A percentile compares a stretch with the other conserved stretches of the same genome.
phyloP scores from a whole-genome alignment of 2,888 invertebrate species.

The Norana najaformis region DNA sequence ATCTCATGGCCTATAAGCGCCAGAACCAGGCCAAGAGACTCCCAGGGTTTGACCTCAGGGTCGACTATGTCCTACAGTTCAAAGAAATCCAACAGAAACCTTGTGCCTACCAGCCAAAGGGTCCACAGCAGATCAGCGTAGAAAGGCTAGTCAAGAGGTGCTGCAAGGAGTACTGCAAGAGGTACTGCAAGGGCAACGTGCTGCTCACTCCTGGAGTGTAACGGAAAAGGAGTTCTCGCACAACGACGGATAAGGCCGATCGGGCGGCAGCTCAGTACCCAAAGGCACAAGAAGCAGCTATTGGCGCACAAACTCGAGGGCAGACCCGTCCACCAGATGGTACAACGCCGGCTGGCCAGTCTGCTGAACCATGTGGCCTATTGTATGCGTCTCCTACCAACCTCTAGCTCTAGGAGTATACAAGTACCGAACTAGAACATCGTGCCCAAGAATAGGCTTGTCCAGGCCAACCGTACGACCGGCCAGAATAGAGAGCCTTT shows the following conservation, averaged over 20 bases:
- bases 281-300: slow-evolving; percentile 34
- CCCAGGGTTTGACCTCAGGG: neutral
- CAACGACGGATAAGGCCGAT: too few relatives aligned
- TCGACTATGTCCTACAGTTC: neutral
- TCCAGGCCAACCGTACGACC: too few relatives aligned
- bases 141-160: neutral
- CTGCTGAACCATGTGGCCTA: too few relatives aligned
- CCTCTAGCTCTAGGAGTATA: too few relatives aligned
- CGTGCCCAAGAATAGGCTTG: too few relatives aligned
- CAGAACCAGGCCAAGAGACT: neutral
- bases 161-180: neutral
- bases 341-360: too few relatives aligned
- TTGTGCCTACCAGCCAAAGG: neutral
- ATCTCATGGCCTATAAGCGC: neutral
- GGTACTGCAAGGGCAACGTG: neutral
- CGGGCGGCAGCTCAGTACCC: slow-evolving; percentile 33
- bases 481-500: too few relatives aligned
- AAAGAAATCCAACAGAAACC: neutral
- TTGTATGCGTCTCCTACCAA: too few relatives aligned
- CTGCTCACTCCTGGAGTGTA: neutral
- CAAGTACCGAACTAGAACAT: too few relatives aligned
- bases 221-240: too few relatives aligned
- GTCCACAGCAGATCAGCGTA: neutral
- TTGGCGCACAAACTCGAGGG: slow-evolving; percentile 32
- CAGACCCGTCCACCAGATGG: neutral